Conservation (phyloP, 2,113 vertebrate genomes). For the Myodes glareolus region DNA sequence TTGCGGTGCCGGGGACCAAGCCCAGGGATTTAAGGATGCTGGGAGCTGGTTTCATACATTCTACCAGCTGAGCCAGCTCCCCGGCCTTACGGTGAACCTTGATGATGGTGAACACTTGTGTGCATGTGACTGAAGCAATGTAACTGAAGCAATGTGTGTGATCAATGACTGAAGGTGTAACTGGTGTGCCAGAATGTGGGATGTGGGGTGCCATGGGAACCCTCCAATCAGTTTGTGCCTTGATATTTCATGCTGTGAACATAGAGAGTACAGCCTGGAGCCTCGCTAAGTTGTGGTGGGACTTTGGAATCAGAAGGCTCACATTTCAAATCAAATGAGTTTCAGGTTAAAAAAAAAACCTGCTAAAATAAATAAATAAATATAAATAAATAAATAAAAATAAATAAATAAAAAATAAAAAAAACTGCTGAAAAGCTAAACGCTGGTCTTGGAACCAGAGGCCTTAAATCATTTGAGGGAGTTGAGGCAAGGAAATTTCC, state of each 20-base stretch:
- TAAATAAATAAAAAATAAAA: too few species aligned
- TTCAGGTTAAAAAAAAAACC: slow-evolving; percentile 36
- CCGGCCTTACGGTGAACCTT: neutral
- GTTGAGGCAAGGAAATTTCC: slow-evolving; percentile 16
- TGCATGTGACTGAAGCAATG: too few species aligned
- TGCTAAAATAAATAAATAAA: neutral
- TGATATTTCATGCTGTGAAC: neutral
- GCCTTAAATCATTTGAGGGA: slow-evolving; percentile 35
- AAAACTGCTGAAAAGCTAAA: slow-evolving; percentile 43
- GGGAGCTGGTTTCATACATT: neutral
- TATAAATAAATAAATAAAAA: too few species aligned
- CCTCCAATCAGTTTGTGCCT: neutral
- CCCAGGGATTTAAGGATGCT: too few species aligned
- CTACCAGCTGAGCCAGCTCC: neutral
- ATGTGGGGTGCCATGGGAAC: slow-evolving; percentile 18
- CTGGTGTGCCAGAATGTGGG: neutral
- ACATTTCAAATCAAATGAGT: slow-evolving; percentile 43
- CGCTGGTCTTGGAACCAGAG: neutral
- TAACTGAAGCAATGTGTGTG: too few species aligned
- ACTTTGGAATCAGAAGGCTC: slow-evolving; percentile 17
- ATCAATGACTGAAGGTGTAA: neutral
- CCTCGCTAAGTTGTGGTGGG: neutral
- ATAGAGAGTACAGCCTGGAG: neutral
- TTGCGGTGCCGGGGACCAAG: neutral
- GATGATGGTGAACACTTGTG: neutral